phyloP scores from a whole-genome alignment of 2,113 vertebrate genomes.

The Archocentrus centrarchus region DNA sequence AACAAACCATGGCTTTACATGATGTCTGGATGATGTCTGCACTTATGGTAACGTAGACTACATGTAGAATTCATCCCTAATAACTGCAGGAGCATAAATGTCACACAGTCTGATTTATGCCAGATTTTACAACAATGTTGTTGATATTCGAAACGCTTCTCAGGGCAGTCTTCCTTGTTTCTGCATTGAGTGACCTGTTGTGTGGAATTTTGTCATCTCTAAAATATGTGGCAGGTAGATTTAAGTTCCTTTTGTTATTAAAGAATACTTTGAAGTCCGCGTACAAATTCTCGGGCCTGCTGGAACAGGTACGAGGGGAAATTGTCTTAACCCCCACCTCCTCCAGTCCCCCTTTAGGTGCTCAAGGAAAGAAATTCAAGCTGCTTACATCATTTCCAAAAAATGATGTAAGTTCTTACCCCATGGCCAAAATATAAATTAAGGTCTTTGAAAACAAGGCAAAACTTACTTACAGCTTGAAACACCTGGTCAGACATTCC shows the following conservation, averaged over 20 bases:
- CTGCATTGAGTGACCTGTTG: neutral
- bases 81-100: constrained; percentile 13
- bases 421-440: constrained; percentile 24
- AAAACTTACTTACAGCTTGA: neutral
- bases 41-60: no score
- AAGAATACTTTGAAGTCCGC: constrained; percentile 53
- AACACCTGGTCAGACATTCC: constrained; percentile 42
- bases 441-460: constrained; percentile 29
- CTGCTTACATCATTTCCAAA: constrained; percentile 32
- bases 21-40: neutral
- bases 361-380: constrained; percentile 52
- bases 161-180: neutral
- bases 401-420: constrained; percentile 31
- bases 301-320: constrained; percentile 52
- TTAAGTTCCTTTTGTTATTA: constrained; percentile 61
- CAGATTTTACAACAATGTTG: neutral
- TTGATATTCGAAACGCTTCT: constrained; percentile 28
- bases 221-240: constrained; percentile 65
- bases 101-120: constrained; percentile 24
- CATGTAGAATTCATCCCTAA: neutral
- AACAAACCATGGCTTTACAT: neutral
- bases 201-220: constrained; percentile 38
- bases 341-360: constrained; percentile 9
- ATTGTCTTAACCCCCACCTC: constrained; percentile 34
- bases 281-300: constrained; percentile 70